These are phyloP conservation scores for Teleopsis dalmanni DNA, from an alignment of 1,140 invertebrate genomes.

Conservation along the genomic window DNA sequence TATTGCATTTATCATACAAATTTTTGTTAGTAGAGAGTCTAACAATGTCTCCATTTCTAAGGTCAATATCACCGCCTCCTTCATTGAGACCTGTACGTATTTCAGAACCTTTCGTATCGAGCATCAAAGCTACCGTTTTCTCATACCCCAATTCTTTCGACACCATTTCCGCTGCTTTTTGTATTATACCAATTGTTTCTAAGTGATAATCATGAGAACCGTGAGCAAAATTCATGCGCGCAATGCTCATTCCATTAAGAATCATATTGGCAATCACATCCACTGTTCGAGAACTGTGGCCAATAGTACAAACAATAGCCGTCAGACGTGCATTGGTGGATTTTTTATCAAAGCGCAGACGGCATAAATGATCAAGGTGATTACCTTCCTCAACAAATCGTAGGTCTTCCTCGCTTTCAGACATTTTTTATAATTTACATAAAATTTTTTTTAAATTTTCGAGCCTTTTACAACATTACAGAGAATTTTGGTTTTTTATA, in stretches of 20 bases:
- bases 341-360: slow-evolving; percentile 81
- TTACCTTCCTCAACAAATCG: too few relatives aligned
- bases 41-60: slow-evolving; percentile 63
- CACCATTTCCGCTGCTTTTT: slow-evolving; percentile 70
- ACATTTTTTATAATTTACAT: too few relatives aligned
- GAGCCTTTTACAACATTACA: too few relatives aligned
- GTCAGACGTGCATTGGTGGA: slow-evolving; percentile 72
- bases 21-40: slow-evolving; percentile 80
- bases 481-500: too few relatives aligned
- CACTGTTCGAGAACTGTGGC: slow-evolving; percentile 78
- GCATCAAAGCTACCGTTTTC: slow-evolving; percentile 63
- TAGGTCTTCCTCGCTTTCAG: too few relatives aligned
- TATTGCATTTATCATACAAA: slow-evolving; percentile 68
- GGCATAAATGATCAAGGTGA: slow-evolving; percentile 79
- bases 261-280: slow-evolving; percentile 87
- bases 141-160: slow-evolving; percentile 48
- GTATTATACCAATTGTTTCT: slow-evolving; percentile 76
- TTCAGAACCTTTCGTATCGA: slow-evolving; percentile 96
- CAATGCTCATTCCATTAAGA: slow-evolving; percentile 94
- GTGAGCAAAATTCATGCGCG: slow-evolving; percentile 95
- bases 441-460: too few relatives aligned
- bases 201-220: slow-evolving; percentile 91
- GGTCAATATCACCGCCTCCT: slow-evolving; percentile 68
- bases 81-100: slow-evolving; percentile 89
- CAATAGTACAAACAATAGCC: slow-evolving; percentile 82